These are phyloP conservation scores for Ia io DNA, from an alignment of 2,113 vertebrate genomes.

Conservation along the genomic window DNA sequence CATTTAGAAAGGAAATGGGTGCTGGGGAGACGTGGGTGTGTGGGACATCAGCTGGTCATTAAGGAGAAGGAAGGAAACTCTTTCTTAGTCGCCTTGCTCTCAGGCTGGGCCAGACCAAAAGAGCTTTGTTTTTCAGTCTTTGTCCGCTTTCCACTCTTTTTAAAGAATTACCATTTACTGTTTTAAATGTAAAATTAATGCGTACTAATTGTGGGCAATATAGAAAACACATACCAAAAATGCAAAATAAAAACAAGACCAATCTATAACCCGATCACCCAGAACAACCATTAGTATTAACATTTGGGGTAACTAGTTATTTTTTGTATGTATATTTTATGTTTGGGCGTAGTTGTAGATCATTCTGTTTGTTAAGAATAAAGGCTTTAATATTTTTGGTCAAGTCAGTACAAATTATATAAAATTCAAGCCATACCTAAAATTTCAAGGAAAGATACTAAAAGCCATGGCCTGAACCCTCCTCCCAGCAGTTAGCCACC, in stretches of 20 bases:
- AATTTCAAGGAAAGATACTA: neutral
- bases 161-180: no score
- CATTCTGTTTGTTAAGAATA: neutral
- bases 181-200: neutral
- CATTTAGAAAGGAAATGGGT: constrained; percentile 63
- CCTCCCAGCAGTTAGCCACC: no score
- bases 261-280: no score
- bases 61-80: neutral
- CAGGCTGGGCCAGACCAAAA: neutral
- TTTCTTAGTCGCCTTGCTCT: no score
- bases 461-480: neutral
- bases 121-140: neutral
- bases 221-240: neutral
- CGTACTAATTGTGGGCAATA: neutral
- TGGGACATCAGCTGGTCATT: neutral
- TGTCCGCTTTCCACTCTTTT: neutral
- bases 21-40: neutral
- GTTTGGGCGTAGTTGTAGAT: neutral
- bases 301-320: neutral
- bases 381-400: constrained; percentile 3
- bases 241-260: neutral
- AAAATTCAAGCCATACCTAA: neutral
- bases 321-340: neutral
- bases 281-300: neutral
- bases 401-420: neutral